phyloP scores from a whole-genome alignment of 2,113 vertebrate species.

The Anguilla japonica region DNA sequence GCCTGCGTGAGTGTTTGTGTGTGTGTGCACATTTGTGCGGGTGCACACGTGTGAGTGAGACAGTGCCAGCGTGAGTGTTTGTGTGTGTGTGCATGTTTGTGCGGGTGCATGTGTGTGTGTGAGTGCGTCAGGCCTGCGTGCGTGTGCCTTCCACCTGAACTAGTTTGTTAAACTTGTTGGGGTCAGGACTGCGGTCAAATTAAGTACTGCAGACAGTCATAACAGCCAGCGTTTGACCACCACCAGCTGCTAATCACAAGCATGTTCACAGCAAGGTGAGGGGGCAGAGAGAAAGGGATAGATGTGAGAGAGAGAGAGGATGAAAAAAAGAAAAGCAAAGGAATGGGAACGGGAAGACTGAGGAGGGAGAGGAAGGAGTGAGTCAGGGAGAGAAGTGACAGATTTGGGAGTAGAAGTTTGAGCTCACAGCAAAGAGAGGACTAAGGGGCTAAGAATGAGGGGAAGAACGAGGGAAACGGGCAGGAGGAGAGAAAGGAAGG shows the following conservation, averaged over 20 bases:
- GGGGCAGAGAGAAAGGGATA: slow-evolving; percentile 1
- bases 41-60: neutral
- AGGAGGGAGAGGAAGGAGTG: slow-evolving; percentile 21
- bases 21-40: too few species aligned
- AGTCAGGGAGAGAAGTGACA: neutral
- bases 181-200: slow-evolving; percentile 9
- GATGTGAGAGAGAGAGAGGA: neutral
- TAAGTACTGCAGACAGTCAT: neutral
- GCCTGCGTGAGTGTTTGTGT: neutral
- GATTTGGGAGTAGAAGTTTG: neutral
- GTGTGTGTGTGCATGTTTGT: too few species aligned
- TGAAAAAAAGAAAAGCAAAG: neutral
- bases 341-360: neutral
- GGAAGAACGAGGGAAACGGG: neutral
- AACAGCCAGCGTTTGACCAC: neutral
- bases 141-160: neutral
- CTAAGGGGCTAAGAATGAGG: neutral
- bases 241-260: neutral
- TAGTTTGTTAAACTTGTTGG: neutral
- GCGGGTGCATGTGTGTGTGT: neutral
- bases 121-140: neutral
- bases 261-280: slow-evolving; percentile 3
- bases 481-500: neutral
- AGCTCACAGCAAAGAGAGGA: neutral
- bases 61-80: neutral